A percentile compares a stretch with the other conserved stretches of the same genome.
Evolutionary conservation across 2,113 vertebrate genomes (phyloP).

Genomic region (Corydoras sp.): DNA sequence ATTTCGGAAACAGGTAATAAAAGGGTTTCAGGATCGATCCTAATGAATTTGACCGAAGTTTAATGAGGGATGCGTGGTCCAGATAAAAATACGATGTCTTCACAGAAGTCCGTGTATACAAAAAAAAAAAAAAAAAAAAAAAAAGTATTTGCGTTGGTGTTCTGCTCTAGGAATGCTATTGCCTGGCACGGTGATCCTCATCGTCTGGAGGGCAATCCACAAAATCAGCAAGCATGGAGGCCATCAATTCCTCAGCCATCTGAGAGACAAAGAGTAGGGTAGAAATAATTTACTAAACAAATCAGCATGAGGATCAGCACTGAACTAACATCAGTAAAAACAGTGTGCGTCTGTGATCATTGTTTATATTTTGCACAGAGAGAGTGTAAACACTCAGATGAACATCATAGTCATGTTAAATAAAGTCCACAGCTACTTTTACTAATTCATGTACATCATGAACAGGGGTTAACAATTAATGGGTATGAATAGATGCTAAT

Average conservation of each 20-base stretch:
- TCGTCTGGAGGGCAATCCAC: conserved; percentile 83
- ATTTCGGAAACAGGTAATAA: conserved; percentile 7
- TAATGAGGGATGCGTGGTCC: conserved; percentile 1
- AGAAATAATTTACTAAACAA: neutral
- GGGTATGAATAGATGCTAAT: too few relatives aligned
- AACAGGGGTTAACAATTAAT: too few relatives aligned
- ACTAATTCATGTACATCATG: too few relatives aligned
- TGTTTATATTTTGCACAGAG: neutral
- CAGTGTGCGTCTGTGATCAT: neutral
- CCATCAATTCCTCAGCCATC: conserved; percentile 70
- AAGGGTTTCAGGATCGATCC: conserved; percentile 1
- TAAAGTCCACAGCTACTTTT: too few relatives aligned
- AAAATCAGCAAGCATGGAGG: conserved; percentile 86
- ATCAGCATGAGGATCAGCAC: conserved; percentile 1
- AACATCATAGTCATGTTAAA: too few relatives aligned
- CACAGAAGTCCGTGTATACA: neutral
- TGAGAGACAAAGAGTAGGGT: conserved; percentile 25
- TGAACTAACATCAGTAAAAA: neutral
- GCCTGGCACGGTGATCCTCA: conserved; percentile 58
- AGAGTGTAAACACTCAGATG: neutral
- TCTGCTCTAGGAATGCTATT: conserved; percentile 43
- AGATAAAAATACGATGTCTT: neutral
- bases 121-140: neutral
- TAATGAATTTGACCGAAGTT: neutral
- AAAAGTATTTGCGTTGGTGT: neutral